Evolutionary conservation across 2,113 vertebrate species (phyloP), one percentile per base, ranked within the genome.

Genomic region (Odobenus rosmarus): DNA sequence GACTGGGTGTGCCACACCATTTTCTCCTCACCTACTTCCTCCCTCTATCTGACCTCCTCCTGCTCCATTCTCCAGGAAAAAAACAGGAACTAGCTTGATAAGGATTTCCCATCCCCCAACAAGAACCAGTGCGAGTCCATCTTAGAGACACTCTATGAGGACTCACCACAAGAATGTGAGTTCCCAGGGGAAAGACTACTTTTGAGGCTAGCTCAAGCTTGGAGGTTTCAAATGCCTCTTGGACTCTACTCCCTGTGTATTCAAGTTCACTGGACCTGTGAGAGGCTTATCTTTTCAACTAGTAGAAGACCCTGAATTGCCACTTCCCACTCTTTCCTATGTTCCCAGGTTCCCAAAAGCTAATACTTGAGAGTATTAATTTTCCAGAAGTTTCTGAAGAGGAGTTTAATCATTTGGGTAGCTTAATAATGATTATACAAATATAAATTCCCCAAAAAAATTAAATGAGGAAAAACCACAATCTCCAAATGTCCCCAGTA

Each of bases 201-300:
- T 92, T 93, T 81, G 42, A 95, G 82, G 11, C 59, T 82, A 80
- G 1, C 55, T 95, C 59, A 93, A 95, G 59, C 26, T 94, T 94
- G 62, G 36, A 72, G 12, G 1, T 93, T 88, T 97, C 26, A 94
- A 76, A 62, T 57, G 31, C n/a, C 46, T 61, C 46, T 81, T 83
- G 33, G 6, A 92, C 36, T 80, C 83, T 92, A 59, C 24, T 71
- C 33, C 4, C 62, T 79, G 24, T 87, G 69, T 18, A 90, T 92
- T 97, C 23, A 87, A 62, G 28, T 85, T 96, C 55, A 59, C 57
- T 64, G 88, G 31, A 94, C 61, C 84, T 69, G 15, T 46, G 10
- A 95, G 39, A 77, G 8, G n/a, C 28, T 92, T 80, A 85, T n/a
- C 28, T 74, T 95, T 97, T 93, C 55, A 96, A 64, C 77, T 53